Conservation (phyloP, 2,888 invertebrate genomes). For the Drosophila heteroneura region DNA sequence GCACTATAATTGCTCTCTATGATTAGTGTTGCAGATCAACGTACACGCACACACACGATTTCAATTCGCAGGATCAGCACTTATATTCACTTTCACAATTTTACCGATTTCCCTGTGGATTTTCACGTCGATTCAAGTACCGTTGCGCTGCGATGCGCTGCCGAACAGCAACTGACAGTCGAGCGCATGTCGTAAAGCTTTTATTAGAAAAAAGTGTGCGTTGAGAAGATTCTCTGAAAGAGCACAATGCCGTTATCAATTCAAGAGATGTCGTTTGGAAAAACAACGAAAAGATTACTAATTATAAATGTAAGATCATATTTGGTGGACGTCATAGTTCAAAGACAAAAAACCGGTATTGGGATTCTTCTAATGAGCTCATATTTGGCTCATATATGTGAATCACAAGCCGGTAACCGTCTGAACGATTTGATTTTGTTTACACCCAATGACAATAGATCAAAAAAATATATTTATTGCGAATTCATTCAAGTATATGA, state of each 20-base stretch:
- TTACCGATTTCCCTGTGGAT: conserved; percentile 19
- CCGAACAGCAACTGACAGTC: conserved; percentile 66
- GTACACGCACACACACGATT: conserved; percentile 6
- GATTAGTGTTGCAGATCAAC: conserved; percentile 4
- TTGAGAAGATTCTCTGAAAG: conserved; percentile 14
- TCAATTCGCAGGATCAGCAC: conserved; percentile 38
- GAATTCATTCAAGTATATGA: conserved; percentile 21
- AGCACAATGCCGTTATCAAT: conserved; percentile 33
- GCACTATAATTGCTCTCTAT: conserved; percentile 22
- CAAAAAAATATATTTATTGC: conserved; percentile 38
- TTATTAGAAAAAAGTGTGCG: conserved; percentile 51
- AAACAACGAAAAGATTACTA: conserved; percentile 21
- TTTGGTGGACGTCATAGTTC: conserved; percentile 55
- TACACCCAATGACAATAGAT: conserved; percentile 49
- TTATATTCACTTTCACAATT: conserved; percentile 53
- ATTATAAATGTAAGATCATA: conserved; percentile 20
- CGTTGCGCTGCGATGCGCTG: conserved; percentile 64
- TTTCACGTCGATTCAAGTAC: conserved; percentile 15
- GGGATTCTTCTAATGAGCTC: conserved; percentile 55
- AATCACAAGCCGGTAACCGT: conserved; percentile 58
- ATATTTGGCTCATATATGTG: conserved; percentile 38
- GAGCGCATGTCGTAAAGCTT: conserved; percentile 47
- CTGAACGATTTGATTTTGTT: conserved; percentile 48
- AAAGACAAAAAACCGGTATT: conserved; percentile 38
- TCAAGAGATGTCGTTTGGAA: conserved; percentile 14